Evolutionary conservation across 2,888 invertebrate species (phyloP).

Genomic region (Glyphotaelius pellucidus): DNA sequence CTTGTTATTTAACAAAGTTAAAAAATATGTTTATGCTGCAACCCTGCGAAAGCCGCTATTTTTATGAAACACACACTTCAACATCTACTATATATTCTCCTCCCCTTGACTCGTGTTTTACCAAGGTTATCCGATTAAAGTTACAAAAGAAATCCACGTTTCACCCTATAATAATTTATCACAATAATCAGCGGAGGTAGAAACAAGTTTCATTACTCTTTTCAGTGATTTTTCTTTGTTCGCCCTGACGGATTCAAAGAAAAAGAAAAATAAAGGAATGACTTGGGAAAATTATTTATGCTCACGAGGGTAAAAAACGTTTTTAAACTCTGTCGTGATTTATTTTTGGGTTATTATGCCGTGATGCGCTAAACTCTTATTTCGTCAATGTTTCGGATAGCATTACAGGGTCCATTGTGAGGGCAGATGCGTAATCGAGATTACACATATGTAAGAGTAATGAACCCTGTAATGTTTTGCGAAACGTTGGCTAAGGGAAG

Average conservation of each 20-base stretch:
- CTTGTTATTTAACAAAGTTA: too few species aligned
- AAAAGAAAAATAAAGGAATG: not conserved
- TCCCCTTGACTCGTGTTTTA: constrained; percentile 7
- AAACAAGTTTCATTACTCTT: not conserved
- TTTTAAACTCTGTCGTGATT: not conserved
- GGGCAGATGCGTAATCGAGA: too few species aligned
- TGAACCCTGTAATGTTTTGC: too few species aligned
- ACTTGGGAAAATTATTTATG: not conserved
- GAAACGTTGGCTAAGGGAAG: too few species aligned
- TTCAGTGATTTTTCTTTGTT: constrained; percentile 29
- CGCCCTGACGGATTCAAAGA: not conserved
- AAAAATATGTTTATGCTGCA: not conserved
- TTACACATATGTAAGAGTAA: too few species aligned
- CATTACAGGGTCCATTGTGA: too few species aligned
- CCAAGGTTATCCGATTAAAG: constrained; percentile 20
- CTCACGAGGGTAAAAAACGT: not conserved
- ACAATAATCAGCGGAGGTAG: constrained; percentile 11
- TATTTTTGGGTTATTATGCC: too few species aligned
- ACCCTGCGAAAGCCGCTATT: not conserved
- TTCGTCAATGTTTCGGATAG: too few species aligned
- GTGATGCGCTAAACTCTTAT: too few species aligned
- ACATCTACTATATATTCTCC: not conserved
- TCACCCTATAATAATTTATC: constrained; percentile 18
- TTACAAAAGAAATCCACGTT: constrained; percentile 27
- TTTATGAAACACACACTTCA: not conserved